phyloP scores from a whole-genome alignment of 1,140 invertebrate genomes.

The Drosophila auraria region DNA sequence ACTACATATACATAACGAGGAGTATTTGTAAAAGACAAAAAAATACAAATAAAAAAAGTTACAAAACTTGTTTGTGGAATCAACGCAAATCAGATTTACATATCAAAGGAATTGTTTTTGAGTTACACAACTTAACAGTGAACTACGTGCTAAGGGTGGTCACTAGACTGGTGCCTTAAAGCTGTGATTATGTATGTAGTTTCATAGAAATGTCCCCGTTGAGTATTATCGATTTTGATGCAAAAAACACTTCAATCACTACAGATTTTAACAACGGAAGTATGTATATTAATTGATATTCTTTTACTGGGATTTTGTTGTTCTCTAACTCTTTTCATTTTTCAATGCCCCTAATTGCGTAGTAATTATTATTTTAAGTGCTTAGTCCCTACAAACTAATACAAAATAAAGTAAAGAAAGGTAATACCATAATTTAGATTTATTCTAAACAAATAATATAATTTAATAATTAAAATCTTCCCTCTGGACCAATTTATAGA shows the following conservation, averaged over 20 bases:
- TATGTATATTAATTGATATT: not conserved
- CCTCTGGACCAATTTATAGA: not conserved
- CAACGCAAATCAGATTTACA: constrained; percentile 66
- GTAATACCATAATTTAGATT: constrained; percentile 4
- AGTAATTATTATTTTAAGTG: not conserved
- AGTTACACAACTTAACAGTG: constrained; percentile 36
- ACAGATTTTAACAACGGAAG: not conserved
- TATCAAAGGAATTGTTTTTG: constrained; percentile 65
- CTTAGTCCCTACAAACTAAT: not conserved
- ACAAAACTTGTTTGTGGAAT: constrained; percentile 67
- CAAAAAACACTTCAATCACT: constrained; percentile 3
- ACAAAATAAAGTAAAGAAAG: not conserved
- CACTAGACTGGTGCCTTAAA: constrained; percentile 44
- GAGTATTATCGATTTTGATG: constrained; percentile 32
- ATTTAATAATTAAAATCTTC: not conserved
- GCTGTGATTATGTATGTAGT: constrained; percentile 13
- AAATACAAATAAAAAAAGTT: constrained; percentile 29
- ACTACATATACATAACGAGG: constrained; percentile 51
- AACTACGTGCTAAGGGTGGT: constrained; percentile 34
- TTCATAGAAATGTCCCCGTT: constrained; percentile 24
- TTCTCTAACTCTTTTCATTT: too few relatives aligned
- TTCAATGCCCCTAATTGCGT: too few relatives aligned
- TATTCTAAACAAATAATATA: not conserved
- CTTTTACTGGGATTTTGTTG: not conserved
- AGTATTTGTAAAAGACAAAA: constrained; percentile 59